Evolutionary conservation across 2,113 vertebrate genomes (phyloP).

Genomic region (Oplegnathus fasciatus): DNA sequence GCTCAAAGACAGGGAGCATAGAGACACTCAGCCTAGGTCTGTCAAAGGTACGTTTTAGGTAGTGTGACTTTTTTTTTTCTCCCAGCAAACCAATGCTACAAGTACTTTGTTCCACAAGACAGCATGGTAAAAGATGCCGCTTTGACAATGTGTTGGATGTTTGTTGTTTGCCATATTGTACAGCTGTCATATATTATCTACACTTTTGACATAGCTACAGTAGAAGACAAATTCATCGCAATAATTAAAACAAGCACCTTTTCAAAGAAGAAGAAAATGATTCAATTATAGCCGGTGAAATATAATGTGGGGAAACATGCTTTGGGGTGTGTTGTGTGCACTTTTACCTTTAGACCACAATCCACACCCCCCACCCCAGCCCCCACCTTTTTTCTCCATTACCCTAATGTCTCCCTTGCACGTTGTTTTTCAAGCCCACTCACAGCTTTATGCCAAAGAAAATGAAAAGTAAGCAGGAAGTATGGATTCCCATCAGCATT

Average conservation of each 20-base stretch:
- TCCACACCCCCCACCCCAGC: slow-evolving; percentile 2
- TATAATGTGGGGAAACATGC: not conserved
- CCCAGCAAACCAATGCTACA: no score
- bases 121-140: not conserved
- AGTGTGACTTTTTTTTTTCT: no score
- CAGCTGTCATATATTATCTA: not conserved
- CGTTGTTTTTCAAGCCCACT: slow-evolving; percentile 59
- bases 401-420: slow-evolving; percentile 60
- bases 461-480: slow-evolving; percentile 71
- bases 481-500: slow-evolving; percentile 73
- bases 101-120: no score
- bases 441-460: slow-evolving; percentile 67
- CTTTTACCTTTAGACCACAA: slow-evolving; percentile 26
- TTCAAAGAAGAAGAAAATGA: not conserved
- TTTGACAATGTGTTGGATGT: not conserved
- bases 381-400: slow-evolving; percentile 44
- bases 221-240: not conserved
- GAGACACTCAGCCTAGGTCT: no score
- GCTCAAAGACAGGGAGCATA: no score
- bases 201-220: not conserved
- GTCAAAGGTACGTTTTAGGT: no score
- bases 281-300: not conserved
- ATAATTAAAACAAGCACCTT: not conserved
- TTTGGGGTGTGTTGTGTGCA: slow-evolving; percentile 8
- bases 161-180: not conserved